phyloP scores from a whole-genome alignment of 2,797 vertebrate genomes.

The Hyperoplus immaculatus region DNA sequence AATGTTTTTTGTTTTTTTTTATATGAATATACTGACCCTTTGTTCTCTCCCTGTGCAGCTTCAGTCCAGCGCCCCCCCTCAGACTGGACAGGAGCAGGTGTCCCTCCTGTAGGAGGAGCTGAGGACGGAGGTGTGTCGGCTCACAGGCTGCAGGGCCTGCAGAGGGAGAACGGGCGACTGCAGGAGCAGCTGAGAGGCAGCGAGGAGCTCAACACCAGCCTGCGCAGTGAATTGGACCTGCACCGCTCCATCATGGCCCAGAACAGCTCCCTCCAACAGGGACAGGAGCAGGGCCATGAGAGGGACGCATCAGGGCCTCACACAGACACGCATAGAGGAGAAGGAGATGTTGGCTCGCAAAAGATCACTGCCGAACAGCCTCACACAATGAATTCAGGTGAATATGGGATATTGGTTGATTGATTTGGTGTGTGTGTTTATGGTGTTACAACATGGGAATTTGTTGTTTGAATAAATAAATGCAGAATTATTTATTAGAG shows the following conservation, averaged over 20 bases:
- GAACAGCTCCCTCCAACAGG: constrained; percentile 53
- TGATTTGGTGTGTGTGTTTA: neutral
- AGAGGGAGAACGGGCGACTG: constrained; percentile 81
- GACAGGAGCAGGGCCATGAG: constrained; percentile 9
- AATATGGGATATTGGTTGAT: neutral
- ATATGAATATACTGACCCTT: neutral
- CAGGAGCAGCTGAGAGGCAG: constrained; percentile 84
- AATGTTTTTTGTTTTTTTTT: neutral
- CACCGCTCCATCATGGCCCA: constrained; percentile 83
- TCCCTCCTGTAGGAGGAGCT: constrained; percentile 56
- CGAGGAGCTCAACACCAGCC: constrained; percentile 81
- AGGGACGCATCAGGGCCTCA: constrained; percentile 38
- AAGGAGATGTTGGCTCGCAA: constrained; percentile 15
- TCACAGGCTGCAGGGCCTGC: constrained; percentile 71
- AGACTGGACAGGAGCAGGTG: constrained; percentile 46
- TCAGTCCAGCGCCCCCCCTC: constrained; percentile 51
- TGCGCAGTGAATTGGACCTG: constrained; percentile 85
- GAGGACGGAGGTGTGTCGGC: constrained; percentile 46
- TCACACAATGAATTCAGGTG: constrained; percentile 73
- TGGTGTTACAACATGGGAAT: neutral
- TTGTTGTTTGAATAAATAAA: neutral
- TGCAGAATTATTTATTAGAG: neutral
- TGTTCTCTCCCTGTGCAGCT: constrained; percentile 2
- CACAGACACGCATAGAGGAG: neutral
- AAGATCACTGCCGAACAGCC: constrained; percentile 21